These are phyloP conservation scores for Stenchaetothrips biformis DNA, from an alignment of 2,888 invertebrate genomes.

Conservation along the genomic window DNA sequence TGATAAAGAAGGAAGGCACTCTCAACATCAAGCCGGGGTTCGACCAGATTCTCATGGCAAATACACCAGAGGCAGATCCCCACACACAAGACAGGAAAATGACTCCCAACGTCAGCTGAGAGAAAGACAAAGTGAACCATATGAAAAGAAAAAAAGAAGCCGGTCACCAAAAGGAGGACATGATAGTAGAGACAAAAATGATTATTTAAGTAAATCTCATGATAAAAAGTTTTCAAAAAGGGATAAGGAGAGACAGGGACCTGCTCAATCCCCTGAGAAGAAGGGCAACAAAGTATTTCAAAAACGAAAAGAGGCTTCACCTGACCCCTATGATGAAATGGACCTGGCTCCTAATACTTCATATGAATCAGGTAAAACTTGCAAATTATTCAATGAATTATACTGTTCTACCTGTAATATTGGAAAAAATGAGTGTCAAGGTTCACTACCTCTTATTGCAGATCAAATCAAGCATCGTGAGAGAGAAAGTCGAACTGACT, in stretches of 20 bases:
- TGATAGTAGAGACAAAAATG: background rate
- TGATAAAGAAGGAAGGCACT: too few relatives aligned
- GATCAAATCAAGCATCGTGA: background rate
- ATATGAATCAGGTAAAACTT: background rate
- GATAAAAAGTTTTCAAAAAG: background rate
- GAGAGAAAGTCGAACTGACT: background rate
- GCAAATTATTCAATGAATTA: background rate
- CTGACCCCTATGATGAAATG: background rate
- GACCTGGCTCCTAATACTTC: background rate
- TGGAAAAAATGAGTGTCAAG: background rate
- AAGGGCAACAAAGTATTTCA: background rate
- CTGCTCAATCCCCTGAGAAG: background rate
- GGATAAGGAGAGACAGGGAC: background rate
- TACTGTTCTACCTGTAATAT: background rate
- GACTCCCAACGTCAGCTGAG: background rate
- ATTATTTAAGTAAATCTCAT: background rate
- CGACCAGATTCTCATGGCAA: too few relatives aligned
- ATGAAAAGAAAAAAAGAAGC: background rate
- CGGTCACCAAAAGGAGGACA: background rate
- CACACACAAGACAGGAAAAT: too few relatives aligned
- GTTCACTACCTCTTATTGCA: too few relatives aligned
- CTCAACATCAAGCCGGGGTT: too few relatives aligned
- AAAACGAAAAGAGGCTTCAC: background rate
- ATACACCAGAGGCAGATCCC: too few relatives aligned
- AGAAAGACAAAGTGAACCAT: background rate